Base-by-base conservation (phyloP, 2,113 vertebrate species). In the Micronisus gabar region DNA sequence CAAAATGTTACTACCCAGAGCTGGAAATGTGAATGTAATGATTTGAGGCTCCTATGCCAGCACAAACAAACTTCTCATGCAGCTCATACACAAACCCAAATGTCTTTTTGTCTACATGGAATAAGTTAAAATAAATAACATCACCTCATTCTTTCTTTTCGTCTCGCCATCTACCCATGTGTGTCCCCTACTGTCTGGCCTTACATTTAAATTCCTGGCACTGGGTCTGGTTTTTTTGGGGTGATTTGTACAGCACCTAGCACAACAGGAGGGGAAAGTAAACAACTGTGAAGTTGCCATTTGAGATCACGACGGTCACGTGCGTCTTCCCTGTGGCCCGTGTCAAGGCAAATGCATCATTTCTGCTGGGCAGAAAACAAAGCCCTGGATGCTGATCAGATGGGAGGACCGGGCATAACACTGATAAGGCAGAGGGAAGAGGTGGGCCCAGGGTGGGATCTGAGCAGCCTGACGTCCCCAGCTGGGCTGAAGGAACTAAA, bases 241-340 rank as follows among this genome's bases (percentile, higher is more conserved):
- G 8, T 41, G 59, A 53, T 92, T 79, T 84, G 32, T 63, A 41
- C 27, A 72, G 55, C 62, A 76, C 38, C 17, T 70, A 62, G 53
- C 25, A 65, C 17, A 23, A 52, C 0, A 1, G 36, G 30, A 94
- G 22, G 11, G 23, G 30, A 90, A 86, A 81, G 56, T 17, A 79
- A 89, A 72, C 15, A 43, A n/a, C 12, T 75, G 56, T 14, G 17
- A 87, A 85, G 20, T 18, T 53, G 34, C 29, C 62, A 38, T 50
- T 63, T 62, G 56, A 93, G 83, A 97, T 27, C 34, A 80, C 1
- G 2, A 38, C 1, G 3, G 40, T 21, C 45, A 70, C 0, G 4
- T 72, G 40, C 1, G 0, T 55, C 59, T 66, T 71, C 43, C 56
- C 67, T 0, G 0, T n/a, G 38, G 47, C 47, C n/a, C 0, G 0